These are phyloP conservation scores for Cosmia pyralina DNA, from an alignment of 2,888 invertebrate genomes.

Conservation along the genomic window DNA sequence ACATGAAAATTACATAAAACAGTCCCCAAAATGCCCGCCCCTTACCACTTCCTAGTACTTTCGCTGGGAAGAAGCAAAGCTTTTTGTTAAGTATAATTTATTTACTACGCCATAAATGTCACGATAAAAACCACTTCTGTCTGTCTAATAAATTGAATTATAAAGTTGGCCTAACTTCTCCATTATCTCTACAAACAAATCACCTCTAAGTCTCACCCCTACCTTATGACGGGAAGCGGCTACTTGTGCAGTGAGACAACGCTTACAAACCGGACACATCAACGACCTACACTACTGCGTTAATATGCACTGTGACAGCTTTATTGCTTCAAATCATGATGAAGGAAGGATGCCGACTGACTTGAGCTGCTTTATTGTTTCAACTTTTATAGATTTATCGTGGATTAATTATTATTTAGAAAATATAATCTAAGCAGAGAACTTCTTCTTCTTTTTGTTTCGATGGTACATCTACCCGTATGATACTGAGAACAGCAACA, in stretches of 20 bases:
- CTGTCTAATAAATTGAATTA: background rate
- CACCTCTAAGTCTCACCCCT: conserved; percentile 30
- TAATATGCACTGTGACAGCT: conserved; percentile 38
- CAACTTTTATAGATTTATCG: background rate
- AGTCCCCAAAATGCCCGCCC: background rate
- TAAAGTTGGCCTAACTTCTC: conserved; percentile 15
- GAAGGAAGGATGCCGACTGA: conserved; percentile 19
- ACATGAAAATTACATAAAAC: too few species aligned
- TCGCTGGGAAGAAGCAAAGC: background rate
- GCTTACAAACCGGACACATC: conserved; percentile 57
- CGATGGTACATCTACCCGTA: background rate
- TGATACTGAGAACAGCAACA: background rate
- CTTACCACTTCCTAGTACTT: background rate
- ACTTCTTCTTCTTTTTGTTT: background rate
- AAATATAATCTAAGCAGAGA: background rate
- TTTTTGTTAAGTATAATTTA: background rate
- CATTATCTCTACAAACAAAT: conserved; percentile 13
- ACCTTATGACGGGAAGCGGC: conserved; percentile 52
- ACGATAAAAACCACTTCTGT: background rate
- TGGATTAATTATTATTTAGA: background rate
- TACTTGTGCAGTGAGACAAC: conserved; percentile 63
- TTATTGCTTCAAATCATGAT: conserved; percentile 46
- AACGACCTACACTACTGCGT: conserved; percentile 54
- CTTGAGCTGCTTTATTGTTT: conserved; percentile 27
- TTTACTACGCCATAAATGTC: background rate